Evolutionary conservation across 2,888 invertebrate species (phyloP).

Genomic region (Eilema griseolum): DNA sequence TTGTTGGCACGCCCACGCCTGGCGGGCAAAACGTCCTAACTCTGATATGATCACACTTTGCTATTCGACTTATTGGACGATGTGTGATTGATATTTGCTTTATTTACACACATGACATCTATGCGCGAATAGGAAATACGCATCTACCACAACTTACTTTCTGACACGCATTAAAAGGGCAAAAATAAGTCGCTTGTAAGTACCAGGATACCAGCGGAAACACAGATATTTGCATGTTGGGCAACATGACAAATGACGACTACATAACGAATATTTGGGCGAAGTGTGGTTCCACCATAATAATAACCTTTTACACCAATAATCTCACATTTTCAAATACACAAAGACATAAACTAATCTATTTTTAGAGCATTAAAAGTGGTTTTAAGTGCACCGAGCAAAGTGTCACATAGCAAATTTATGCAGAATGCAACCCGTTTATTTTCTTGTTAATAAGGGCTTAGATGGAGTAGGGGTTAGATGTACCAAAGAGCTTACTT

Average conservation of each 20-base stretch:
- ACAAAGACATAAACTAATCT: slow-evolving; percentile 56
- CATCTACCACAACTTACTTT: no score
- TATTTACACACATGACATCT: no score
- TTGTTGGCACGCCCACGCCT: slow-evolving; percentile 35
- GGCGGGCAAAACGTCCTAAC: slow-evolving; percentile 34
- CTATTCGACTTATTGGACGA: no score
- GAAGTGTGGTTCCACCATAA: no score
- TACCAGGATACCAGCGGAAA: no score
- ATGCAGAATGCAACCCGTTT: slow-evolving; percentile 36
- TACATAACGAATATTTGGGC: no score
- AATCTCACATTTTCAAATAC: slow-evolving; percentile 60
- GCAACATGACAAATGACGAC: no score
- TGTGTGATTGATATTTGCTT: no score
- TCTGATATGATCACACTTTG: slow-evolving; percentile 31
- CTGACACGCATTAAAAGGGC: no score
- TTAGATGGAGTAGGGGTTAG: slow-evolving; percentile 40
- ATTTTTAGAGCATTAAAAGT: slow-evolving; percentile 54
- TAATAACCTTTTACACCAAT: background rate
- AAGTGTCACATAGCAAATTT: slow-evolving; percentile 58
- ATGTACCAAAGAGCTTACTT: slow-evolving; percentile 19
- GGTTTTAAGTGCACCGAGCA: slow-evolving; percentile 56
- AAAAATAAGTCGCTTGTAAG: no score
- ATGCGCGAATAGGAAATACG: no score
- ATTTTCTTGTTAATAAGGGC: slow-evolving; percentile 45
- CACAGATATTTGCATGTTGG: no score